Evolutionary conservation across 2,888 invertebrate genomes (phyloP).

Genomic region (Trichacis sp.): DNA sequence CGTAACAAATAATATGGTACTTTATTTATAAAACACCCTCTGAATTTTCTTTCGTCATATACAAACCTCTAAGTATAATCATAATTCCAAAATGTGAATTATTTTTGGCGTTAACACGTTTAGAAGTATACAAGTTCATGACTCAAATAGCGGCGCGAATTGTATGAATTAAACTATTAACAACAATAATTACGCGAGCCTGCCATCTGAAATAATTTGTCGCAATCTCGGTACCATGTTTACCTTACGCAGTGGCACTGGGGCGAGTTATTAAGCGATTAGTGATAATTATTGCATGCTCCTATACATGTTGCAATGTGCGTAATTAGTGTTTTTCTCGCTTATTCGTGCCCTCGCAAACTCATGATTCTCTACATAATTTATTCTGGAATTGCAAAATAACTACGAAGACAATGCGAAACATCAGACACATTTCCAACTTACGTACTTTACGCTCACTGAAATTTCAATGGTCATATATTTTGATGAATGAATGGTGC

Average conservation of each 20-base stretch:
- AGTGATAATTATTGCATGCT: conserved; percentile 30
- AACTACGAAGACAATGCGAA: neutral
- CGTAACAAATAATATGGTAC: too few species aligned
- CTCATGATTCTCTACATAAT: neutral
- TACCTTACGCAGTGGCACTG: conserved; percentile 19
- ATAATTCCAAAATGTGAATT: too few species aligned
- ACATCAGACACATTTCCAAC: neutral
- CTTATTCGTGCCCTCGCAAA: conserved; percentile 6
- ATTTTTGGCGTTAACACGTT: too few species aligned
- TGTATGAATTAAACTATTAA: conserved; percentile 16
- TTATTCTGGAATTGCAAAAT: conserved; percentile 1
- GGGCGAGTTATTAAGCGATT: conserved; percentile 28
- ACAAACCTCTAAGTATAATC: too few species aligned
- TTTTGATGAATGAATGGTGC: too few species aligned
- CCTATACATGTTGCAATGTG: conserved; percentile 12
- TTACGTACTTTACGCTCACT: neutral
- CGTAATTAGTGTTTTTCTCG: conserved; percentile 18
- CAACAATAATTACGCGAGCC: conserved; percentile 19
- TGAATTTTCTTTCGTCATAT: too few species aligned
- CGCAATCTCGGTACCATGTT: conserved; percentile 17
- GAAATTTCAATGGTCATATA: neutral
- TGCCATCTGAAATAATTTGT: conserved; percentile 16
- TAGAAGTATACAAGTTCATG: too few species aligned
- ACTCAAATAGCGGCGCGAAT: too few species aligned
- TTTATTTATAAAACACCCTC: too few species aligned